Evolutionary conservation across 2,113 vertebrate species (phyloP), one percentile per base, ranked within the genome.

Genomic region (Electrona antarctica): DNA sequence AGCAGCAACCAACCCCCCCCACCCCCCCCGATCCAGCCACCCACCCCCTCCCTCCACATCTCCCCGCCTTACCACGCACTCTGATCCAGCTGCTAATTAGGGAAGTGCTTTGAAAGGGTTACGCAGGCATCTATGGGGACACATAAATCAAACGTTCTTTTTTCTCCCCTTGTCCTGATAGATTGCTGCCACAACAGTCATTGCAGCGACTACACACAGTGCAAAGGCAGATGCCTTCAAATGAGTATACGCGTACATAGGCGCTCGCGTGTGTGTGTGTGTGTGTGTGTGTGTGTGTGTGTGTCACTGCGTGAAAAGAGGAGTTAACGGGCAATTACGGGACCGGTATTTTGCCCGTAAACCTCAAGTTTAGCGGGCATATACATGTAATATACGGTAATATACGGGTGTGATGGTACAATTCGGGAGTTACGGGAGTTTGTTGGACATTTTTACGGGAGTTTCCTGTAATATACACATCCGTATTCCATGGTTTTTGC

Each of bases 61-160:
- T 13, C 77, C 66, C 76, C 69, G 14, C 77, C 82, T 74, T 33
- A 52, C 65, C 80, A 83, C 85, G 86, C 78, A 85, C 78, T 86
- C 81, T 63, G 65, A 80, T 74, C 63, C 79, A 77, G 79, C 67
- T 66, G 80, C 78, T 91, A 88, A 90, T 92, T 90, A 90, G 89
- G 85, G 69, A 77, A 89, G 83, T 85, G 82, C 85, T 62, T 77
- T 85, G 79, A 86, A 86, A 83, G 87, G 88, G 84, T 86, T 85
- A 85, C 74, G 69, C 76, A 84, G 84, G 78, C 76, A 85, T 87
- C 86, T 79, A 75, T 9, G 60, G 76, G 65, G 63, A 78, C 62
- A 82, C 79, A 89, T 89, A 89, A 90, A 91, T 92, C 89, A 92
- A 74, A 77, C 61, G 5, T 41, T 48, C 69, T 64, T 68, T 51